Percentiles rank a stretch among this genome's conserved stretches.
These are phyloP conservation scores for Ceratina calcarata DNA, from an alignment of 1,140 invertebrate species.

Conservation along the genomic window DNA sequence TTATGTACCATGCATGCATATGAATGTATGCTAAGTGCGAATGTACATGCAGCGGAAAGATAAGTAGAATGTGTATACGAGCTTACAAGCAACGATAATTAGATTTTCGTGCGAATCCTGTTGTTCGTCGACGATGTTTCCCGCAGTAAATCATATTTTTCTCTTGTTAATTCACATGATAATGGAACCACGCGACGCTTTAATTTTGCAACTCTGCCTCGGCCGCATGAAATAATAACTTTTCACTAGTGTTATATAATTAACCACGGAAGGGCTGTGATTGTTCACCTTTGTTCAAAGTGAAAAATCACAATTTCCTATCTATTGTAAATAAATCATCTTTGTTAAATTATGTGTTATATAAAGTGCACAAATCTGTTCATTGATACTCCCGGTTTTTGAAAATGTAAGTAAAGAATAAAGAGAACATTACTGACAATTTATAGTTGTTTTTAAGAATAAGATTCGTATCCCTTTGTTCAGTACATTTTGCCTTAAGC, in stretches of 20 bases:
- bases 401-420: too few species aligned
- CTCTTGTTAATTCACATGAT: background rate
- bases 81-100: conserved; percentile 6
- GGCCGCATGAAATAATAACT: too few species aligned
- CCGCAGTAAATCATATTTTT: background rate
- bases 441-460: too few species aligned
- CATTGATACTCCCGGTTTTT: too few species aligned
- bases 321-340: background rate
- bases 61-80: background rate
- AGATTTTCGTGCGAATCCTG: background rate
- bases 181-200: background rate
- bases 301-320: background rate
- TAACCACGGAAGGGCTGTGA: too few species aligned
- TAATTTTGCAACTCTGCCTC: background rate
- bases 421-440: too few species aligned
- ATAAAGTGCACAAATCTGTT: background rate
- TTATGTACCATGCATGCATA: background rate
- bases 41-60: background rate
- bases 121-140: background rate
- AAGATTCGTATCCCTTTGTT: too few species aligned
- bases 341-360: background rate
- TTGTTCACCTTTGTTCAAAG: background rate
- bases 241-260: background rate
- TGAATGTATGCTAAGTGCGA: background rate
- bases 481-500: too few species aligned